A percentile compares a stretch with the other conserved stretches of the same genome.
Evolutionary conservation across 2,113 vertebrate genomes (phyloP).

Genomic region (Mesoclemmys tuberculata): DNA sequence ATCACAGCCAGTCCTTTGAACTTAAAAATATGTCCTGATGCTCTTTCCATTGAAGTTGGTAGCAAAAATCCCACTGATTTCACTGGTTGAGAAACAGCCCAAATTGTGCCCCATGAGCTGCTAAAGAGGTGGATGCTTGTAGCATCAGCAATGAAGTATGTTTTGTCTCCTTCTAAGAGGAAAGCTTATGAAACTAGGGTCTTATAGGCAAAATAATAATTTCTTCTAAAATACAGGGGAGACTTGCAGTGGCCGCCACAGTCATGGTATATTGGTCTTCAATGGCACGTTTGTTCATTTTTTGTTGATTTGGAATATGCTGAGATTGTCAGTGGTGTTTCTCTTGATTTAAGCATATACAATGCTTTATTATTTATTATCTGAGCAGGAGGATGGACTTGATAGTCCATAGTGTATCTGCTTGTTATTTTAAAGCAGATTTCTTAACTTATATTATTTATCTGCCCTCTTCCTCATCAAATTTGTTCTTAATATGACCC

Average conservation of each 20-base stretch:
- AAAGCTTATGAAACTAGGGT: neutral
- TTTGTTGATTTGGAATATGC: neutral
- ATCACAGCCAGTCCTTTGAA: neutral
- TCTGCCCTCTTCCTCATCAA: slow-evolving; percentile 18
- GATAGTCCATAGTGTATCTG: neutral
- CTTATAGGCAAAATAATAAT: neutral
- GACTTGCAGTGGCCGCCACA: neutral
- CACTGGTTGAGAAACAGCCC: neutral
- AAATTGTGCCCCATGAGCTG: fast-evolving
- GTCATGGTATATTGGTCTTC: neutral
- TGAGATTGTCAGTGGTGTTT: fast-evolving
- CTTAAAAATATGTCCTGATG: neutral
- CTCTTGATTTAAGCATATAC: neutral
- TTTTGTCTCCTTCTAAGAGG: neutral
- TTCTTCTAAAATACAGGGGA: neutral
- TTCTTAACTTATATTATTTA: slow-evolving; percentile 35
- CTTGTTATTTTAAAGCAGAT: neutral
- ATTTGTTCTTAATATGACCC: slow-evolving; percentile 35
- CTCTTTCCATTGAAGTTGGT: fast-evolving
- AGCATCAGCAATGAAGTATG: fast-evolving
- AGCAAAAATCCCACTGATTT: fast-evolving
- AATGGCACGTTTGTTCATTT: neutral
- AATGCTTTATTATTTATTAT: neutral
- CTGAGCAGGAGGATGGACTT: too few relatives aligned
- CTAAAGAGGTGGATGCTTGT: neutral